Percentiles rank a stretch among this genome's conserved stretches.
Conservation (phyloP, 1,140 invertebrate species). For the Drosophila sulfurigaster region DNA sequence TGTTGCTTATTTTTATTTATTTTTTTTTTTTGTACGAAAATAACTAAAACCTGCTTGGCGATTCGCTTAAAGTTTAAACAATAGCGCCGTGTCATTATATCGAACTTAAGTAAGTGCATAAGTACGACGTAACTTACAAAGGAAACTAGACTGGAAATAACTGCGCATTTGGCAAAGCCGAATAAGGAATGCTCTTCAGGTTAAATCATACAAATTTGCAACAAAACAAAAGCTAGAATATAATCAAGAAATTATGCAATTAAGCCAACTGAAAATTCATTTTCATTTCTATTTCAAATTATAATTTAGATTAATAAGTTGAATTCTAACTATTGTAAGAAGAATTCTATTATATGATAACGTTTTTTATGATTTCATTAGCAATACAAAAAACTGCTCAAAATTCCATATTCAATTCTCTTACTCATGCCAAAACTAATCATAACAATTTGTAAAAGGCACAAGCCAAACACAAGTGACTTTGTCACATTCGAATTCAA, state of each 20-base stretch:
- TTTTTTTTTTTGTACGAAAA: background rate
- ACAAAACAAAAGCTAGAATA: no score
- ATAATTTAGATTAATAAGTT: no score
- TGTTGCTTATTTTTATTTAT: background rate
- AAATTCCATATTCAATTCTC: constrained; percentile 62
- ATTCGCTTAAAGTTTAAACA: constrained; percentile 28
- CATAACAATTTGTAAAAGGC: constrained; percentile 72
- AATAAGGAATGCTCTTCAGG: background rate
- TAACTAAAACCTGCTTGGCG: constrained; percentile 24
- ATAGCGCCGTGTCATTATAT: constrained; percentile 20
- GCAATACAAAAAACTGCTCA: constrained; percentile 14
- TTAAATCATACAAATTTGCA: no score
- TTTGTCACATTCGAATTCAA: constrained; percentile 48
- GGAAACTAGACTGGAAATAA: background rate
- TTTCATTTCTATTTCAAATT: no score
- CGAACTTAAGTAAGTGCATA: background rate
- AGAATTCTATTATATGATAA: no score
- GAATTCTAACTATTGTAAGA: no score
- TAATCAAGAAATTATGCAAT: no score
- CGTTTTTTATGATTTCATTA: constrained; percentile 34
- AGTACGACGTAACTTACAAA: background rate
- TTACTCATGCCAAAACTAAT: constrained; percentile 74
- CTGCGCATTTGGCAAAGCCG: background rate
- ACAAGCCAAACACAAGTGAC: constrained; percentile 38
- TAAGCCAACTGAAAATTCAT: no score